phyloP scores from a whole-genome alignment of 1,140 invertebrate genomes.

The Monomorium pharaonis region DNA sequence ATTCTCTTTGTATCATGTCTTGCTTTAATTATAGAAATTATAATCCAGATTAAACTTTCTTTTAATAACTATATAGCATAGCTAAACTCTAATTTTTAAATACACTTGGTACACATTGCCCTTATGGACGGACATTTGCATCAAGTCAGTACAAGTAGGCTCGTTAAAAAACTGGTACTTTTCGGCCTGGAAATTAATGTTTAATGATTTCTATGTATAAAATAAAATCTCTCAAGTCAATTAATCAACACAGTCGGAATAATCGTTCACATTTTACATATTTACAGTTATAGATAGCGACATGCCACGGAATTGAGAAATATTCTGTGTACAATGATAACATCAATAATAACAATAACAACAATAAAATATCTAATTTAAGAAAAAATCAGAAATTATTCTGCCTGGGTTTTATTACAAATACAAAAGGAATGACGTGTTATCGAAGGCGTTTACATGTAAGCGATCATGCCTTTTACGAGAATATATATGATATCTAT shows the following conservation, averaged over 20 bases:
- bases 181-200: not conserved
- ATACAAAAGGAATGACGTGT: conserved; percentile 10
- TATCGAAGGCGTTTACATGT: conserved; percentile 11
- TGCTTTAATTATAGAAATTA: not conserved
- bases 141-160: conserved; percentile 28
- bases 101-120: conserved; percentile 31
- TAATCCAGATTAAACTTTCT: not conserved
- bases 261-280: conserved; percentile 59
- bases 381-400: conserved; percentile 54
- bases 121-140: conserved; percentile 20
- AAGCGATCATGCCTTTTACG: not conserved
- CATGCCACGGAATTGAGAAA: conserved; percentile 65
- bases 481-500: not conserved
- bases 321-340: conserved; percentile 75
- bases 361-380: conserved; percentile 64
- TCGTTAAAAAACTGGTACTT: conserved; percentile 1
- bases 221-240: conserved; percentile 42
- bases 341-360: conserved; percentile 75
- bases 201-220: conserved; percentile 27
- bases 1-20: not conserved
- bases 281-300: conserved; percentile 80
- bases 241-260: conserved; percentile 32
- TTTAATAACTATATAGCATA: not conserved
- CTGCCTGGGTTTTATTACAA: not conserved
- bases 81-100: conserved; percentile 21